phyloP scores from a whole-genome alignment of 23 tunicate genomes.

The Styela clava region DNA sequence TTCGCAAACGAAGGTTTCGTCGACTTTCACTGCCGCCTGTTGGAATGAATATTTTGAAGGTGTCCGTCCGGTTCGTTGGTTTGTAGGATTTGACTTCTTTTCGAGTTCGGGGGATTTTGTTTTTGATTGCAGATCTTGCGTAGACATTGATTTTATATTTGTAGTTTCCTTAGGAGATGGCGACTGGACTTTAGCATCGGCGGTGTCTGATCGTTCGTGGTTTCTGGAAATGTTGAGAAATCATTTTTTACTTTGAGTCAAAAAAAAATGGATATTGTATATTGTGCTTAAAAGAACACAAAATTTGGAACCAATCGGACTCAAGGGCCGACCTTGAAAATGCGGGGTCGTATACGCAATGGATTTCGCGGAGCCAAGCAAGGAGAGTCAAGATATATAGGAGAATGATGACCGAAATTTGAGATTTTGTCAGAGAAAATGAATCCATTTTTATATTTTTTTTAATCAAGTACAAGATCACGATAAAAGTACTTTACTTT shows the following conservation, averaged over 20 bases:
- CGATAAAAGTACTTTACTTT: too few species aligned
- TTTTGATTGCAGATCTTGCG: not conserved
- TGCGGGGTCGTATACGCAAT: too few species aligned
- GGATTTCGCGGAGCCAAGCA: too few species aligned
- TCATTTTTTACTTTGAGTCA: not conserved
- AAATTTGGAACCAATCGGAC: too few species aligned
- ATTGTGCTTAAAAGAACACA: too few species aligned
- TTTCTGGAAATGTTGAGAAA: not conserved
- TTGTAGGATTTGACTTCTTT: not conserved
- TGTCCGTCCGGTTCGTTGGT: not conserved
- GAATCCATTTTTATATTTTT: too few species aligned
- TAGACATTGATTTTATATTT: not conserved
- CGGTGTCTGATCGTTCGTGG: not conserved
- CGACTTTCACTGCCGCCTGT: slow-evolving; percentile 4
- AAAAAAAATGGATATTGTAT: not conserved
- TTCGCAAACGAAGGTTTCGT: not conserved
- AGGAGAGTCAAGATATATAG: too few species aligned
- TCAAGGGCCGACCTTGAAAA: too few species aligned
- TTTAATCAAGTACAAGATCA: too few species aligned
- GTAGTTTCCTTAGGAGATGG: too few species aligned
- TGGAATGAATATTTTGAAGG: slow-evolving; percentile 6
- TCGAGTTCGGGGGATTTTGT: not conserved
- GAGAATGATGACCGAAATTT: too few species aligned
- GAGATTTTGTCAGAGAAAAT: too few species aligned
- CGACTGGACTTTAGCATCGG: not conserved